Percentiles rank a stretch among this genome's conserved stretches.
phyloP scores from a whole-genome alignment of 2,797 vertebrate genomes.

The Gadopsis marmoratus region DNA sequence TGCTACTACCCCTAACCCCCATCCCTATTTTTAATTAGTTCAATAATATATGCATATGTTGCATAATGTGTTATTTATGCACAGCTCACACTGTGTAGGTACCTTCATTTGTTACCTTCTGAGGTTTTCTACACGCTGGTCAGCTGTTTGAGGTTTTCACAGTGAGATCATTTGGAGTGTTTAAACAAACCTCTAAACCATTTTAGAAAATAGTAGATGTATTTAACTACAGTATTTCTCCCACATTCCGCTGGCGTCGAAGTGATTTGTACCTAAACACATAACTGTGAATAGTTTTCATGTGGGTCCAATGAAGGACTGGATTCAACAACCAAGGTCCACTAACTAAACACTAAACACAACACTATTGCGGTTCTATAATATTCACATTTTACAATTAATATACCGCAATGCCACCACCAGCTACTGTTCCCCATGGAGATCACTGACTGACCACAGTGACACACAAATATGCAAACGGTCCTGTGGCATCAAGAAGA shows the following conservation, averaged over 20 bases:
- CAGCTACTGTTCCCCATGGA: not conserved
- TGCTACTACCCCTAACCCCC: not conserved
- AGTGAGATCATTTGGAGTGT: slow-evolving; percentile 4
- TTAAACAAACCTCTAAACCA: not conserved
- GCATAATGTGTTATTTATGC: not conserved
- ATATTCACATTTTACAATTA: too few relatives aligned
- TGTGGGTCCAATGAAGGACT: not conserved
- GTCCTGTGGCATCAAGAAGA: not conserved
- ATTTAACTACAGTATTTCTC: not conserved
- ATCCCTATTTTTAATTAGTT: not conserved
- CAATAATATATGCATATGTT: not conserved
- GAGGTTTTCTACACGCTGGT: not conserved
- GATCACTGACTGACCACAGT: not conserved
- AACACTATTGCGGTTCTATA: not conserved
- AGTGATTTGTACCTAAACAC: too few relatives aligned
- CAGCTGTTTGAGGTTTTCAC: not conserved
- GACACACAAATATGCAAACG: not conserved
- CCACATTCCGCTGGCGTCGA: too few relatives aligned
- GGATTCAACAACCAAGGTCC: not conserved
- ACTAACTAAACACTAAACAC: not conserved
- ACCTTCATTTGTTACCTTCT: not conserved
- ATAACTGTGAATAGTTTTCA: too few relatives aligned
- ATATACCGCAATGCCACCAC: not conserved
- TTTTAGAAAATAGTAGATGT: not conserved
- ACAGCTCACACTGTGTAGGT: too few relatives aligned